Evolutionary conservation across 2,888 invertebrate species (phyloP).

Genomic region (Stenoptilia bipunctidactyla): DNA sequence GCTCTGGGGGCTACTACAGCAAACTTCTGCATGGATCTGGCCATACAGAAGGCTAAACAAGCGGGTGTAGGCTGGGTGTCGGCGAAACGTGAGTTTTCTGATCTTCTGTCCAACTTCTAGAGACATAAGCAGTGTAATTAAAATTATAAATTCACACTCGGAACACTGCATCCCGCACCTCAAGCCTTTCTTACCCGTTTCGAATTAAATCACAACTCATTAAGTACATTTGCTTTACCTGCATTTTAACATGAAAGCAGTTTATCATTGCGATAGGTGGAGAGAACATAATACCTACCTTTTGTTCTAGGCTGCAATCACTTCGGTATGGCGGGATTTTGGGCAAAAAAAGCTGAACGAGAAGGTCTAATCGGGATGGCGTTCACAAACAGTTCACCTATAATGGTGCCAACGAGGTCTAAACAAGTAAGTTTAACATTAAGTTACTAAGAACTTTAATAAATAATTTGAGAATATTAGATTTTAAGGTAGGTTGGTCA

Average conservation of each 20-base stretch:
- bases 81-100: conserved; percentile 69
- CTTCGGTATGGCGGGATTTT: conserved; percentile 91
- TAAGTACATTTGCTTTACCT: too few species aligned
- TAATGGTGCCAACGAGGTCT: conserved; percentile 88
- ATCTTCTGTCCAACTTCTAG: too few species aligned
- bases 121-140: too few species aligned
- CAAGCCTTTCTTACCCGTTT: too few species aligned
- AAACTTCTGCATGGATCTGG: conserved; percentile 82
- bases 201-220: too few species aligned
- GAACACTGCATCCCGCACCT: too few species aligned
- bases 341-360: conserved; percentile 79
- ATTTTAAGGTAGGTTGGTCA: background rate
- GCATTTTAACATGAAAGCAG: too few species aligned
- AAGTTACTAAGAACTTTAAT: background rate
- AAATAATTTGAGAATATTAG: background rate
- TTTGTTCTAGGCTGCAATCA: conserved; percentile 82
- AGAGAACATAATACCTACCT: too few species aligned
- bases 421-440: conserved; percentile 64
- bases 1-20: conserved; percentile 85
- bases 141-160: too few species aligned
- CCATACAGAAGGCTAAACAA: conserved; percentile 83
- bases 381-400: conserved; percentile 91
- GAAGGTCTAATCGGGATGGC: conserved; percentile 84
- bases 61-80: conserved; percentile 86
- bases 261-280: too few species aligned